phyloP scores from a whole-genome alignment of 2,888 invertebrate genomes.

The Pyrrhia umbra region DNA sequence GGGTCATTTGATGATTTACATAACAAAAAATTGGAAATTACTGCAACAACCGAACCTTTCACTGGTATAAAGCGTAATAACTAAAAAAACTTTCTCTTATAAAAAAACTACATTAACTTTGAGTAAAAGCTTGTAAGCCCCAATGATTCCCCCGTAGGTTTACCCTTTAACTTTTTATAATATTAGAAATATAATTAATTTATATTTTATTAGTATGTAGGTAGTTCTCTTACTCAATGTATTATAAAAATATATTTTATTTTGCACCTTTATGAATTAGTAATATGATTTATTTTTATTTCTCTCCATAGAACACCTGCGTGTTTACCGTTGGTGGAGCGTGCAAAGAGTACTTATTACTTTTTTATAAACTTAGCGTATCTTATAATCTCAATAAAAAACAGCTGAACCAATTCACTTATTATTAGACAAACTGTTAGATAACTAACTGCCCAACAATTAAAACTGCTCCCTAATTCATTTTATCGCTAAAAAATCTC shows the following conservation, averaged over 20 bases:
- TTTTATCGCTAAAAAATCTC: slow-evolving; percentile 54
- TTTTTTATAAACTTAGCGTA: neutral
- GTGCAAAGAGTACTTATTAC: neutral
- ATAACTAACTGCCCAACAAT: slow-evolving; percentile 20
- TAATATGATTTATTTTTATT: neutral
- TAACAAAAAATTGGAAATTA: too few species aligned
- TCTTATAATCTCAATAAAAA: neutral
- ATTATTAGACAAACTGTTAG: slow-evolving; percentile 17
- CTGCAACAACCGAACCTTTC: too few species aligned
- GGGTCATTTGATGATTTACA: too few species aligned
- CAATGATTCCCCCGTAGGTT: too few species aligned
- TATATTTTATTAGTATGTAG: too few species aligned
- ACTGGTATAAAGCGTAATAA: too few species aligned
- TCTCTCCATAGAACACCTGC: neutral
- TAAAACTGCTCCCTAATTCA: slow-evolving; percentile 26
- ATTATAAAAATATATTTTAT: neutral
- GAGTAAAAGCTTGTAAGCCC: too few species aligned
- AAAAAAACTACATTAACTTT: too few species aligned
- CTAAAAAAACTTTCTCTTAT: too few species aligned
- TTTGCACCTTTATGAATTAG: neutral
- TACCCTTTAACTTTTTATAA: too few species aligned
- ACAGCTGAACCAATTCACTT: slow-evolving; percentile 4
- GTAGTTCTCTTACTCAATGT: neutral
- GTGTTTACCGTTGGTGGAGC: neutral
- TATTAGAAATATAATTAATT: too few species aligned